Conservation (phyloP, 2,797 vertebrate species). For the Gallinago stenura region DNA sequence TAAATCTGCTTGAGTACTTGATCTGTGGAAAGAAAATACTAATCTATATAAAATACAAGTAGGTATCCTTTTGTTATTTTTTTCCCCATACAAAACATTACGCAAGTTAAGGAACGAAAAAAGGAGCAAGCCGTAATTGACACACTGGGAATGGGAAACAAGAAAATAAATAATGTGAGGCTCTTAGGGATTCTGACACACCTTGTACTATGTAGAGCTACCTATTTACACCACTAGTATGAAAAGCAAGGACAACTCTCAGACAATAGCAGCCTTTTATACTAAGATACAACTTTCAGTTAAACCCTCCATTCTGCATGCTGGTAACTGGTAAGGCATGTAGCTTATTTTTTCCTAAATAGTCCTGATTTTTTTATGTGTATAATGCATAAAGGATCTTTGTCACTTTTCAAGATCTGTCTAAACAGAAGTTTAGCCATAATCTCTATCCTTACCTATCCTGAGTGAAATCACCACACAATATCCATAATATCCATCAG, state of each 20-base stretch:
- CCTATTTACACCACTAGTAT: neutral
- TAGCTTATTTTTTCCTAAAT: neutral
- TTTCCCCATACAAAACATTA: neutral
- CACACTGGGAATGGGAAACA: constrained; percentile 16
- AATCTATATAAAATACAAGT: neutral
- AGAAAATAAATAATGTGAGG: constrained; percentile 32
- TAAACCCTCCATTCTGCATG: neutral
- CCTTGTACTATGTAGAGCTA: neutral
- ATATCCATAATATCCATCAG: neutral
- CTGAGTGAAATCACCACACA: neutral
- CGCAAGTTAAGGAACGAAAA: neutral
- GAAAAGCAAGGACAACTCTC: neutral
- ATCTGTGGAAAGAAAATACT: neutral
- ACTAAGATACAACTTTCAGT: neutral
- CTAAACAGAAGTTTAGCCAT: neutral
- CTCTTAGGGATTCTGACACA: neutral
- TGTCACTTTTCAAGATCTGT: neutral
- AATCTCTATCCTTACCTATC: neutral
- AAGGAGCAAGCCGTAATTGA: neutral
- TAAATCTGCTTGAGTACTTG: neutral
- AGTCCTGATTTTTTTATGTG: neutral
- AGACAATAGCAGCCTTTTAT: neutral
- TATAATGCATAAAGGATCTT: neutral
- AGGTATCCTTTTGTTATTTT: neutral
- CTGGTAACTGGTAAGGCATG: accelerated